Evolutionary conservation across 1,140 invertebrate genomes (phyloP).

Genomic region (Pogonomyrmex californicus): DNA sequence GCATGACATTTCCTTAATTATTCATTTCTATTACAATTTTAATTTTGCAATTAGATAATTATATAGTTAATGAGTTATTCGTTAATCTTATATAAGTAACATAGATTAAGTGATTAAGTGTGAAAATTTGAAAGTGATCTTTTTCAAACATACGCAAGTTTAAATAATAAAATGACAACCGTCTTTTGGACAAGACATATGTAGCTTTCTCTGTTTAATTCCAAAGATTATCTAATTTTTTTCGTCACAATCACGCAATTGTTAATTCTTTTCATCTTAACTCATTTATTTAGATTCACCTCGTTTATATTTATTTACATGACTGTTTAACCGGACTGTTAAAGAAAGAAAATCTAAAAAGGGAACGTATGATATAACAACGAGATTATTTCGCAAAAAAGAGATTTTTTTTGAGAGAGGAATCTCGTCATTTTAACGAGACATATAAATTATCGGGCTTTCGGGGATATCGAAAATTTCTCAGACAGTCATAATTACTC

Average conservation of each 20-base stretch:
- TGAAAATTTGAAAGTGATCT: not conserved
- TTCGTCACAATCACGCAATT: conserved; percentile 31
- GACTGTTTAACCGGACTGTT: not conserved
- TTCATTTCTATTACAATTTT: not conserved
- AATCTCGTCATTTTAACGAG: not conserved
- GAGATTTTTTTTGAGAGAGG: not conserved
- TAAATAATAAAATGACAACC: conserved; percentile 9
- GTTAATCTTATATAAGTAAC: not conserved
- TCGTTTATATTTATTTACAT: not conserved
- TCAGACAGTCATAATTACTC: not conserved
- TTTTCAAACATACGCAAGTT: not conserved
- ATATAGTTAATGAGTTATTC: not conserved
- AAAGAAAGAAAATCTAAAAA: not conserved
- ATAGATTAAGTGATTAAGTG: conserved; percentile 7
- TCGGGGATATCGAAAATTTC: not conserved
- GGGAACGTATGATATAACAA: conserved; percentile 21
- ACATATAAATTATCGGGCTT: not conserved
- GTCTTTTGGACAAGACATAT: not conserved
- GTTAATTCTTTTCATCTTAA: conserved; percentile 43
- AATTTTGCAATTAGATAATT: conserved; percentile 12
- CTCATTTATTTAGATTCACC: not conserved
- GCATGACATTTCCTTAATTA: not conserved
- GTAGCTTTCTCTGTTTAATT: conserved; percentile 35
- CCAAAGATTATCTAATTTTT: conserved; percentile 42
- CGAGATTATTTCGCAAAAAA: conserved; percentile 27